phyloP scores from a whole-genome alignment of 2,797 vertebrate genomes.

The Argya squamiceps region DNA sequence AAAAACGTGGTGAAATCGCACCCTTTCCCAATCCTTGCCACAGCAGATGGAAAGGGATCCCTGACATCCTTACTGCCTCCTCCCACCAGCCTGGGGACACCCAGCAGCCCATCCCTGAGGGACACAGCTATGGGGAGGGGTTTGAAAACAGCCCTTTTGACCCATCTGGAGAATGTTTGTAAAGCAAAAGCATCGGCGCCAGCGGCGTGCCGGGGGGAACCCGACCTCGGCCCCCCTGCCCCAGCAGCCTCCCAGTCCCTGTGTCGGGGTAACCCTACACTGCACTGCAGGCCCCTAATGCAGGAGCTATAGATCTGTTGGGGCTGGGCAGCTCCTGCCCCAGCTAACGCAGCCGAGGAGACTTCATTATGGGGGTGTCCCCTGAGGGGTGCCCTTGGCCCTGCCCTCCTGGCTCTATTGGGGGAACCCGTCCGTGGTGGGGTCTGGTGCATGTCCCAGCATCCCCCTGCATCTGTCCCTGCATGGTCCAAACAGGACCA shows the following conservation, averaged over 20 bases:
- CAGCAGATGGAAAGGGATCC: not conserved
- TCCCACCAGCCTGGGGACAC: not conserved
- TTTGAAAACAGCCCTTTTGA: slow-evolving; percentile 49
- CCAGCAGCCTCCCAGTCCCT: not conserved
- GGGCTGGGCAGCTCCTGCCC: slow-evolving; percentile 58
- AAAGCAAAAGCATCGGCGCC: slow-evolving; percentile 76
- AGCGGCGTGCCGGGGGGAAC: not conserved
- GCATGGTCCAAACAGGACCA: not conserved
- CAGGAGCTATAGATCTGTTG: slow-evolving; percentile 77
- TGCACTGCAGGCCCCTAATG: slow-evolving; percentile 72
- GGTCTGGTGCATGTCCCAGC: not conserved
- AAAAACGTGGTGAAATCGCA: not conserved
- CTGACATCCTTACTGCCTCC: not conserved
- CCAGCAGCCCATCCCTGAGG: not conserved
- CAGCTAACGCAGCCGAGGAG: slow-evolving; percentile 43
- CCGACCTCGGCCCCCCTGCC: not conserved
- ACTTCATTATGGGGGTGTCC: slow-evolving; percentile 64
- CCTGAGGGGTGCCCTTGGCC: not conserved
- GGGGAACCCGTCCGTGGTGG: not conserved
- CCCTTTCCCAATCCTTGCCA: not conserved
- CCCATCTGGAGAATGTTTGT: slow-evolving; percentile 76
- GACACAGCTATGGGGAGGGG: not conserved
- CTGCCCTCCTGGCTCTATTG: slow-evolving; percentile 26
- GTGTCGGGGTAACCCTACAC: slow-evolving; percentile 71
- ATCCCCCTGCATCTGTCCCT: not conserved